Evolutionary conservation across 2,113 vertebrate genomes (phyloP).

Genomic region (Protomyctophum bolini): DNA sequence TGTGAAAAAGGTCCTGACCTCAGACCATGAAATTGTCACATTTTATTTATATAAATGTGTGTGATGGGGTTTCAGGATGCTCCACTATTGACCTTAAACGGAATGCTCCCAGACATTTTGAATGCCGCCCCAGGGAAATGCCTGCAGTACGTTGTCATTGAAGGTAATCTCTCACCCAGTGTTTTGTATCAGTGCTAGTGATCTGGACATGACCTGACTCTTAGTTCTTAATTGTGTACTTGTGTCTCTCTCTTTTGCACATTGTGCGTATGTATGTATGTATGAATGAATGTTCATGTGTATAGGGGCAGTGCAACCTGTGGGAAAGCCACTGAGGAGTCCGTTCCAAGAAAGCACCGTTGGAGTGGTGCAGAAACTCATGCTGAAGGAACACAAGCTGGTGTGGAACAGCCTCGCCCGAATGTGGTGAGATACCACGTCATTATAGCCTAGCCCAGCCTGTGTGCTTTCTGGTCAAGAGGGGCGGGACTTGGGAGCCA

Average conservation of each 20-base stretch:
- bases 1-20: neutral
- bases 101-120: slow-evolving; percentile 74
- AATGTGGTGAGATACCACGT: slow-evolving; percentile 78
- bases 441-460: too few species aligned
- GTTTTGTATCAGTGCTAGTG: neutral
- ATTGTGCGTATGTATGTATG: neutral
- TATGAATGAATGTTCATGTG: neutral
- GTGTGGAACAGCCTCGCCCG: slow-evolving; percentile 85
- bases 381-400: slow-evolving; percentile 85
- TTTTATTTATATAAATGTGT: neutral
- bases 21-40: too few species aligned
- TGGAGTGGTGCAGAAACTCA: slow-evolving; percentile 86
- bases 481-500: too few species aligned
- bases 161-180: slow-evolving; percentile 78
- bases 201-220: neutral
- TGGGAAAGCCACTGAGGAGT: slow-evolving; percentile 77
- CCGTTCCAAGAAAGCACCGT: slow-evolving; percentile 78
- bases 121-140: slow-evolving; percentile 78
- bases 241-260: neutral
- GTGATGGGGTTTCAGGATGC: slow-evolving; percentile 77
- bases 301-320: slow-evolving; percentile 82
- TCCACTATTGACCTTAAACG: slow-evolving; percentile 79
- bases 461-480: too few species aligned
- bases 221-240: neutral
- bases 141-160: slow-evolving; percentile 83